Percentiles rank a stretch among this genome's conserved stretches.
These are phyloP conservation scores for Plectrocnemia conspersa DNA, from an alignment of 1,140 invertebrate species.

Conservation along the genomic window DNA sequence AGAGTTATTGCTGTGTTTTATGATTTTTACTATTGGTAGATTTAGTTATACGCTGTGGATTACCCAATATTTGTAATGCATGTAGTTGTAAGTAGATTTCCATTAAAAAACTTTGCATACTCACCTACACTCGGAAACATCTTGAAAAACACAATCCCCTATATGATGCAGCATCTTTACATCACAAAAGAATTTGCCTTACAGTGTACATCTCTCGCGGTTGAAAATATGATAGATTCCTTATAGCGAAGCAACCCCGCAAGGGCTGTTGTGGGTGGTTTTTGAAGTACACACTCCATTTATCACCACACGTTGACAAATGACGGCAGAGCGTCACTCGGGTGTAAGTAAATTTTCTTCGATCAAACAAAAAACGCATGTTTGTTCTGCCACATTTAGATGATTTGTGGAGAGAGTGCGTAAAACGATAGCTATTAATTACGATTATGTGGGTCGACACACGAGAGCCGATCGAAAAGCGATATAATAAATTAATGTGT, in stretches of 20 bases:
- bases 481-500: too few species aligned
- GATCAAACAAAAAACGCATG: too few species aligned
- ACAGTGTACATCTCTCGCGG: not conserved
- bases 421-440: too few species aligned
- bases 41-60: not conserved
- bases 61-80: not conserved
- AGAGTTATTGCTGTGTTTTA: not conserved
- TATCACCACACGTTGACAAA: conserved; percentile 16
- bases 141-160: not conserved
- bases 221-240: conserved; percentile 11
- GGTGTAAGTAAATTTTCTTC: too few species aligned
- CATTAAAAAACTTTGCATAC: not conserved
- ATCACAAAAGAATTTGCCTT: not conserved
- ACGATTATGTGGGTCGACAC: too few species aligned
- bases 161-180: not conserved
- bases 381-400: too few species aligned
- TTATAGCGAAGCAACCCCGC: conserved; percentile 10
- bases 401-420: too few species aligned
- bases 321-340: conserved; percentile 6
- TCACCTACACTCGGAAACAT: not conserved
- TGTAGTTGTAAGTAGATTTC: not conserved
- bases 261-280: conserved; percentile 5
- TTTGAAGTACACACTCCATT: not conserved
- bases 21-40: not conserved
- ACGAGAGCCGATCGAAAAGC: too few species aligned